phyloP scores from a whole-genome alignment of 92 coral and sea anemone species.

The Palythoa heliodiscus region DNA sequence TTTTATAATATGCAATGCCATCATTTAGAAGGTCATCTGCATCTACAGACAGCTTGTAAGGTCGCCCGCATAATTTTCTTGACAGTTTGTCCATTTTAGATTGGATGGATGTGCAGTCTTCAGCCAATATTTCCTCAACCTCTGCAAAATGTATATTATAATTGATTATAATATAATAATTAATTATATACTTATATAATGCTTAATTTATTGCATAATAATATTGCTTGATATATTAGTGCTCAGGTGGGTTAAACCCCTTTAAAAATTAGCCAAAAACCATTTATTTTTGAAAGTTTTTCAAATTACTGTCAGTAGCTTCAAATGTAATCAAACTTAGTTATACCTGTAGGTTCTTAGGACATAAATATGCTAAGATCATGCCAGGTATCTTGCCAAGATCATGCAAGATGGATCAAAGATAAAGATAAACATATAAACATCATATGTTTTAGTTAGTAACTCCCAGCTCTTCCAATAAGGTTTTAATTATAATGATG shows the following conservation, averaged over 20 bases:
- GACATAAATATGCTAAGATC: too few relatives aligned
- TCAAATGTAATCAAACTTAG: not conserved
- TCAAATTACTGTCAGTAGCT: not conserved
- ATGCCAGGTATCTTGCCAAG: too few relatives aligned
- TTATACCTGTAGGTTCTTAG: not conserved
- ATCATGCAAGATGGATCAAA: too few relatives aligned
- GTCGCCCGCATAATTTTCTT: conserved; percentile 10
- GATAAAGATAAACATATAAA: too few relatives aligned
- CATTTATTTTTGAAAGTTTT: not conserved
- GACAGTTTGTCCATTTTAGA: conserved; percentile 39
- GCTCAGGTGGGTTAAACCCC: not conserved
- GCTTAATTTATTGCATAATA: not conserved
- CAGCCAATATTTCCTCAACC: conserved; percentile 27
- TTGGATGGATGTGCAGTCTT: conserved; percentile 13
- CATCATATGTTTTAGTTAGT: too few relatives aligned
- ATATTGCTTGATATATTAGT: not conserved
- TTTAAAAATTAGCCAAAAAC: not conserved
- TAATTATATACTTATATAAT: not conserved
- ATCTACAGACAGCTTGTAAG: conserved; percentile 43
- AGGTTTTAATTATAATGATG: not conserved
- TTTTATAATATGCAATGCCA: conserved; percentile 50
- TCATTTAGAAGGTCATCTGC: conserved; percentile 51
- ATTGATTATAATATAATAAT: conserved; percentile 3
- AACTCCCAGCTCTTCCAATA: not conserved
- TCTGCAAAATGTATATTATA: conserved; percentile 33